Evolutionary conservation across 2,113 vertebrate genomes (phyloP), one percentile per base, ranked within the genome.

Genomic region (Regulus satrapa): DNA sequence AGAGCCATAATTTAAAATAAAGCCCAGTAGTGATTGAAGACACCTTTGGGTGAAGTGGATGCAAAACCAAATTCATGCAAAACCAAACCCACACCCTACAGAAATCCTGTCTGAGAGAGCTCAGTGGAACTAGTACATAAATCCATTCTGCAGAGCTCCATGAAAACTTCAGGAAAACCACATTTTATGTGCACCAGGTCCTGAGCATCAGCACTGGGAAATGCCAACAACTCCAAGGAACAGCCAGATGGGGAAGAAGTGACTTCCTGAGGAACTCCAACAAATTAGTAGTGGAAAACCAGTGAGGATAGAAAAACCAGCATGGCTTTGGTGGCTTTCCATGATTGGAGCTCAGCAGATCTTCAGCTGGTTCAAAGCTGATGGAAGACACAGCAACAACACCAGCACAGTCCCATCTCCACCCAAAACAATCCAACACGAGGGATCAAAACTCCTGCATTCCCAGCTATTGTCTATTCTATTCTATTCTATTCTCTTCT

Each of bases 361-460:
- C 36, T 46, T 54, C 31, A 77, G 79, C 26, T 31, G 58, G 14
- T 45, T 43, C 62, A 49, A 74, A 71, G 56, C 32, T 23, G 68
- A 18, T 12, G 55, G n/a, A 67, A 21, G 2, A 0, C 10, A 14
- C 20, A 4, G 24, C 8, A 63, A 51, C 8, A 36, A 8, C 26
- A 5, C 6, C 51, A 54, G 45, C 62, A 10, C 9, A 62, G 8
- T 29, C 36, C 48, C 74, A 4, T 9, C 59, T 48, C 25, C 77
- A 19, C 31, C 5, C 3, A 61, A 32, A 20, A 5, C 55, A 43
- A 7, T 0, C 19, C 61, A 46, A 12, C 34, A 2, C 0, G 0
- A 43, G 16, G 48, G 36, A 11, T 10, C 52, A 43, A 28, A 63
- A 8, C 28, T 18, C 41, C 54, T 62, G 55, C 69, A 68, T 36